These are phyloP conservation scores for Isichthys henryi DNA, from an alignment of 2,113 vertebrate species.

Conservation along the genomic window DNA sequence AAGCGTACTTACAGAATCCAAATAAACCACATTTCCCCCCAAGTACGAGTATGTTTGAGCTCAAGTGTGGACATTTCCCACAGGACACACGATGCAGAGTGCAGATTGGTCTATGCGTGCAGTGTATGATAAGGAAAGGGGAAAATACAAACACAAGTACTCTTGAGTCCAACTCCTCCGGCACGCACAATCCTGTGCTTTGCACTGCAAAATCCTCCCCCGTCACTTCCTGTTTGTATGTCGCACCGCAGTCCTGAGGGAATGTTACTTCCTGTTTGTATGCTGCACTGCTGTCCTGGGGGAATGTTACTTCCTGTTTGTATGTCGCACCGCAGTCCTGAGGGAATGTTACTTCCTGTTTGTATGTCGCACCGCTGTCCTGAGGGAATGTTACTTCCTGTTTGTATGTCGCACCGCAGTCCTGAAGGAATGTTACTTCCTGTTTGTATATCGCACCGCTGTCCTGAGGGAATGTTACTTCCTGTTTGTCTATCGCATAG, in stretches of 20 bases:
- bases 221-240: no score
- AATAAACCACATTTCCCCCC: background rate
- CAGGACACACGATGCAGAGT: background rate
- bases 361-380: no score
- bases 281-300: accelerated
- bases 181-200: background rate
- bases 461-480: no score
- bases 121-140: background rate
- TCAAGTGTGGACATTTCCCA: background rate
- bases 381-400: no score
- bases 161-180: background rate
- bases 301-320: no score
- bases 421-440: no score
- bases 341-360: no score
- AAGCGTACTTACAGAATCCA: background rate
- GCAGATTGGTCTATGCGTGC: background rate
- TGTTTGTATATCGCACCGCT: no score
- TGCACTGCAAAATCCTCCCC: background rate
- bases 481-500: no score
- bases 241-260: accelerated
- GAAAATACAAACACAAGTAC: background rate
- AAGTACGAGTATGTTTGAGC: background rate
- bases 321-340: accelerated
- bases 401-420: no score
- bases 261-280: no score